A percentile compares a stretch with the other conserved stretches of the same genome.
Evolutionary conservation across 2,797 vertebrate genomes (phyloP).

Genomic region (Cynopterus sphinx): DNA sequence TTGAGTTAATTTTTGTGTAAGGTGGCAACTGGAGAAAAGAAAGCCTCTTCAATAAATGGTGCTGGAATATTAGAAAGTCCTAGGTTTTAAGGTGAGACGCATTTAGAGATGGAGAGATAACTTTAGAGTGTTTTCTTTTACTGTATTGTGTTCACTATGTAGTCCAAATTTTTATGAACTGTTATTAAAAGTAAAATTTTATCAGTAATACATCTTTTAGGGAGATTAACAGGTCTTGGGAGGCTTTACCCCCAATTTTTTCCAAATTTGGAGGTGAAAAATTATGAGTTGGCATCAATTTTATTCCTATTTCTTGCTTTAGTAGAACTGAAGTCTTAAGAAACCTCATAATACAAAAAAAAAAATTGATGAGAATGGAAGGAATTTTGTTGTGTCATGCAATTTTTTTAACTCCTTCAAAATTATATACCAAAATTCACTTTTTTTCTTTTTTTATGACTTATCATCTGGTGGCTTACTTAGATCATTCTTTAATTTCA

Average conservation of each 20-base stretch:
- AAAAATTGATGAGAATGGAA: background rate
- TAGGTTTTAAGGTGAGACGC: background rate
- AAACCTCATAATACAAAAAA: background rate
- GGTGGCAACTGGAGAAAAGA: no score
- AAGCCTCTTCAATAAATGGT: no score
- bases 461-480: background rate
- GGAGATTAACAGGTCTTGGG: background rate
- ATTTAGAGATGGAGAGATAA: background rate
- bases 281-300: background rate
- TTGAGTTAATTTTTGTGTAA: no score
- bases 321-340: background rate
- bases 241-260: background rate
- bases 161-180: conserved; percentile 19
- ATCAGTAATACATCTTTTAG: background rate
- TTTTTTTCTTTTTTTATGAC: background rate
- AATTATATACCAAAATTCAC: background rate
- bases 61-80: background rate
- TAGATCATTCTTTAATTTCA: background rate
- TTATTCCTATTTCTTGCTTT: background rate
- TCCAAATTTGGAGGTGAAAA: background rate
- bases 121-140: background rate
- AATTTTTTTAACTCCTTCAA: background rate
- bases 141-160: background rate
- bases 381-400: background rate
- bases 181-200: background rate